Evolutionary conservation across 1,140 invertebrate species (phyloP).

Genomic region (Scylla paramamosain): DNA sequence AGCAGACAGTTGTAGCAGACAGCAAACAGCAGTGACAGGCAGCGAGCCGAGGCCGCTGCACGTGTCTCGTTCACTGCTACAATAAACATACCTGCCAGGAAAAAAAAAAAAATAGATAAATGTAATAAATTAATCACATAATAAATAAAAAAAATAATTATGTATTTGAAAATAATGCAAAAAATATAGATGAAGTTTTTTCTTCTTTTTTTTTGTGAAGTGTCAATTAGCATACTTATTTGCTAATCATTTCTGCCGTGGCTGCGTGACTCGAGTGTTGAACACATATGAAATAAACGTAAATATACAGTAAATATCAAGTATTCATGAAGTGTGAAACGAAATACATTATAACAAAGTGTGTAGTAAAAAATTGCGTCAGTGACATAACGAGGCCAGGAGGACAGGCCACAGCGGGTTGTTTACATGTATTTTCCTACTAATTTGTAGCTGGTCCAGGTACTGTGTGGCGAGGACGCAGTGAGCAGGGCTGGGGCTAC

Average conservation of each 20-base stretch:
- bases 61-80: no score
- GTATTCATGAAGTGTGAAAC: neutral
- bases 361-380: neutral
- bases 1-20: neutral
- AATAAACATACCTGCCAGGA: no score
- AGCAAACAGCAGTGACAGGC: no score
- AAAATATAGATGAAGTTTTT: neutral
- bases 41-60: no score
- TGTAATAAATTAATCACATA: no score
- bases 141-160: neutral
- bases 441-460: conserved; percentile 45
- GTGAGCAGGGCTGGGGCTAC: neutral
- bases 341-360: neutral
- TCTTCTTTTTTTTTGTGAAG: no score
- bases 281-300: neutral
- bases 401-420: conserved; percentile 58
- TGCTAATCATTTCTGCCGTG: neutral
- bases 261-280: neutral
- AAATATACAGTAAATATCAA: neutral
- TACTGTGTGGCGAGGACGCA: neutral
- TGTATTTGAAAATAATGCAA: neutral
- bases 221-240: no score
- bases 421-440: conserved; percentile 66
- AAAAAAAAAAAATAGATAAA: no score
- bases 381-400: conserved; percentile 48